Conservation (phyloP, 1,140 invertebrate species). For the Hypothenemus hampei region DNA sequence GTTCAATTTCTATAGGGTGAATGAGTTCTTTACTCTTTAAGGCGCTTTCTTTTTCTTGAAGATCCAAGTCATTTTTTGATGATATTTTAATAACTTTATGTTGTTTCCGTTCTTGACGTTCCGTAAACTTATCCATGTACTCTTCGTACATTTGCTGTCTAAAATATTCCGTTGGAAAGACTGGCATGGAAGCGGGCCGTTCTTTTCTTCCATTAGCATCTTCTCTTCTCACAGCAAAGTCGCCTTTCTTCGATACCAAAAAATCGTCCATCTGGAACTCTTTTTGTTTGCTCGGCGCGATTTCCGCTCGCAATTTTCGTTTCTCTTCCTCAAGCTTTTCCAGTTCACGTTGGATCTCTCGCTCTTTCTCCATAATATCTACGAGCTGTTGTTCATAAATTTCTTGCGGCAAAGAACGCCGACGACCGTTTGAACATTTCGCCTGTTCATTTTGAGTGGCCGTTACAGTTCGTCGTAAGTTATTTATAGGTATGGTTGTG, state of each 20-base stretch:
- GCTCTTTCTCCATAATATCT: constrained; percentile 63
- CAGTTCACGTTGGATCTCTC: constrained; percentile 58
- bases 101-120: constrained; percentile 69
- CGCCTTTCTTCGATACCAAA: constrained; percentile 39
- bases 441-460: constrained; percentile 34
- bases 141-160: constrained; percentile 76
- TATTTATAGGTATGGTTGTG: constrained; percentile 30
- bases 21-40: constrained; percentile 36
- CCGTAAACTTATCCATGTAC: constrained; percentile 71
- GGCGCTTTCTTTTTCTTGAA: not conserved
- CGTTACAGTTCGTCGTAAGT: constrained; percentile 43
- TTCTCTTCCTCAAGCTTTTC: constrained; percentile 55
- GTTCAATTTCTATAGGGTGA: constrained; percentile 57
- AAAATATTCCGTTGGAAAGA: constrained; percentile 58
- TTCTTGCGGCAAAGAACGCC: constrained; percentile 59
- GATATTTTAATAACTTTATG: constrained; percentile 73
- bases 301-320: constrained; percentile 38
- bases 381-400: constrained; percentile 63
- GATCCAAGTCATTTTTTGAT: constrained; percentile 18
- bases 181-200: constrained; percentile 33
- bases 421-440: constrained; percentile 37
- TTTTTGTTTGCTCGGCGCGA: constrained; percentile 21
- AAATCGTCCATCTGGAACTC: constrained; percentile 37
- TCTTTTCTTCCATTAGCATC: constrained; percentile 6
- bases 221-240: constrained; percentile 31